Base-by-base conservation (phyloP, 2,797 vertebrate species). In the Hypotaenidia philippensis region DNA sequence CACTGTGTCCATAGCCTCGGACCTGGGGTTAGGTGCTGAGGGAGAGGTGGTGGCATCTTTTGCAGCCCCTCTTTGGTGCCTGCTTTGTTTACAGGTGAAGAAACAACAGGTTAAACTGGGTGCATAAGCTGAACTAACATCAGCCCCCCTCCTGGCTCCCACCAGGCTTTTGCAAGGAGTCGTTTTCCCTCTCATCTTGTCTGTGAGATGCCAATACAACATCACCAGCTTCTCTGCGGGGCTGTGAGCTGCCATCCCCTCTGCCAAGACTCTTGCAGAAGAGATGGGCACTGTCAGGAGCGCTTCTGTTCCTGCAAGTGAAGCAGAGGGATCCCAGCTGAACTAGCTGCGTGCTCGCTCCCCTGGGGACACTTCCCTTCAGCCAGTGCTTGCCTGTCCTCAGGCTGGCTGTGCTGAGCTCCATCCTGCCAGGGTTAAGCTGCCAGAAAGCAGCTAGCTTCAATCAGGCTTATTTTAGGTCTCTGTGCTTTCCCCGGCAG, bases 201-300 rank as follows among this genome's bases (percentile, higher is more conserved):
- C 63, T 34, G 23, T 22, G 64, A 83, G 41, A 11, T 50, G 21
- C 34, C 31, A 76, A 50, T 41, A 25, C 40, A 66, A 8, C 5
- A 2, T 55, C 40, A 44, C 29, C 2, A 0, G 40, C 36, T 26
- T 50, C 0, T 0, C 32, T 16, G 55, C 40, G 27, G 25, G 44
- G 10, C 50, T 0, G 0, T 15, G 44, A 59, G 38, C 10, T 69
- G 31, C 41, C 19, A 5, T 40, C 59, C 5, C 13, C 22, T 36
- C 34, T 80, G 29, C 32, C 32, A 36, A 68, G 19, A 19, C 3
- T 44, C 45, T 83, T 14, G 4, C 0, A 1, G 56, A 45, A 40
- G 23, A 56, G n/a, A 8, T 0, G 0, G 19, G 12, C 6, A 13
- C 57, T 83, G 1, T 21, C 21, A 11, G n/a, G 53, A 66, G 59